Evolutionary conservation across 2,113 vertebrate genomes (phyloP), one percentile per base, ranked within the genome.

Genomic region (Pterocles burchelli): DNA sequence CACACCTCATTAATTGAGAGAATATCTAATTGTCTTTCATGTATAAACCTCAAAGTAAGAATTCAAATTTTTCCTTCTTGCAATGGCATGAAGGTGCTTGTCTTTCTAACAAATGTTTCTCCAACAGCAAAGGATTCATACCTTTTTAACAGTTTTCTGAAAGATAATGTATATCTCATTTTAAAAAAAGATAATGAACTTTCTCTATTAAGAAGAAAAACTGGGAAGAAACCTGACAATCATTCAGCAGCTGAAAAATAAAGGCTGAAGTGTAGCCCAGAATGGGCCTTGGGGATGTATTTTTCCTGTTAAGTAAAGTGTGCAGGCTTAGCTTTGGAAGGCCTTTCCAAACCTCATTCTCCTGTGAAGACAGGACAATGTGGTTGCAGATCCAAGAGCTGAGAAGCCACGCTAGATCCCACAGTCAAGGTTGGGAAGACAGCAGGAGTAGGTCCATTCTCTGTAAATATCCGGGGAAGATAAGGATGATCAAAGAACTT

Each of bases 21-120:
- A 95, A 76, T 31, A 85, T 75, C 41, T 90, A 80, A 93, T 82
- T 91, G 54, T 17, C 45, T 77, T 91, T 95, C 70, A 49, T 43
- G 24, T 59, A 13, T 52, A 82, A 85, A 22, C 43, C n/a, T 85
- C 41, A 91, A 82, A 93, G 75, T 71, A 81, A 82, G 61, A 84
- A 92, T 66, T 74, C 20, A 26, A 45, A 8, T 68, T 87, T 89
- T 88, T 57, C 19, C 17, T 68, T 85, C 10, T 15, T 65, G n/a
- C 18, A 65, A 6, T 36, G 15, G 5, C 24, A 71, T 31, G 36
- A 63, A 92, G 14, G 21, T 74, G 8, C 25, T 93, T 67, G 7
- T 46, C 33, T 78, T 89, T 89, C 57, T 71, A 75, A 46, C 2
- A 75, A 52, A 17, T 18, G 4, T n/a, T 68, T 7, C 18, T 72